Evolutionary conservation across 2,113 vertebrate species (phyloP), one percentile per base, ranked within the genome.

Genomic region (Chaenocephalus aceratus): DNA sequence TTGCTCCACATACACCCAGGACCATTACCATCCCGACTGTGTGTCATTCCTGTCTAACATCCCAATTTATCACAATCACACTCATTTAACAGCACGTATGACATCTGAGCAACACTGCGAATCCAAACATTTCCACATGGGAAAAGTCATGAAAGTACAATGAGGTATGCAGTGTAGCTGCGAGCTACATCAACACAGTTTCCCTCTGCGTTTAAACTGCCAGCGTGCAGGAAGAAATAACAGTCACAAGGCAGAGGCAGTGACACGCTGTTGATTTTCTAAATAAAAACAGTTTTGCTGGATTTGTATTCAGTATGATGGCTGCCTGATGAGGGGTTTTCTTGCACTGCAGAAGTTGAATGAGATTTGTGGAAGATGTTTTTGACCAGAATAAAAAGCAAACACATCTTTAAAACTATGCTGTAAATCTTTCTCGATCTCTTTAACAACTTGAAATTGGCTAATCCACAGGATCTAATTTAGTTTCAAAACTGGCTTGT

Each of bases 41-140:
- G 87, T 93, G 94, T 92, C 93, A 93, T 87, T 89, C 87, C 86
- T 79, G 91, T 92, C 91, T 77, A 93, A 91, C 88, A 75, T 90
- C 89, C 88, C 86, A 94, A 94, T 95, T 94, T 88, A 94, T 95
- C 94, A 94, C 92, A 91, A 92, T 94, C 91, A 86, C 78, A 85
- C 88, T 86, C 82, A 89, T 92, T 91, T 93, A 93, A 76, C 76
- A 54, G 67, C 81, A 54, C 63, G 8, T 87, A 72, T 92, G 92
- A 93, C 93, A 93, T 87, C 78, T 78, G 87, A 89, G 86, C 86
- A 89, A 89, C 65, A n/a, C 45, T 4, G 74, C 45, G 26, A 88
- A 91, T 86, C 88, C 89, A 93, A 93, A 91, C 84, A 91, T 87
- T 94, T 91, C 92, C 92, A 94, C 92, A 93, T 92, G 92, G 88